Base-by-base conservation (phyloP, 2,888 invertebrate species). In the Habrosyne pyritoides region DNA sequence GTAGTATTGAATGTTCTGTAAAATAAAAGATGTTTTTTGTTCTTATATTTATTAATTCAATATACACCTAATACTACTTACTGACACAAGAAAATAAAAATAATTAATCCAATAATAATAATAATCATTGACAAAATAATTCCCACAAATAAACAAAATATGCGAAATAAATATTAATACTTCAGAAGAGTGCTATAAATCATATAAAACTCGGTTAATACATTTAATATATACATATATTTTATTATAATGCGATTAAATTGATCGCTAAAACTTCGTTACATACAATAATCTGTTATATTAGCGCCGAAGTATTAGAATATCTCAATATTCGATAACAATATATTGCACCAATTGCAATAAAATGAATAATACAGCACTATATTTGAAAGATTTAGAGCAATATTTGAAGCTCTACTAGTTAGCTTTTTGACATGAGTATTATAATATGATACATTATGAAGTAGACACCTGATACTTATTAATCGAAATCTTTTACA, bases 41-140 rank as follows among this genome's bases (percentile, higher is more conserved):
- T 83, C 86, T 86, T 81, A 82, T 73, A 83, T 89, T 89, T 90
- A 88, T 89, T 89, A 84, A 83, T 84, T 86, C 81, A 89, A 89
- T 90, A 89, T 89, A 90, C 89, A 90, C 89, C 89, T 90, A 90
- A 79, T 79, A 73, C 88, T 90, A 90, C 82, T 84, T 88, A 84
- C 79, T 83, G 84, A 88, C 83, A 86, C 81, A 83, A 83, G 84
- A 74, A 79, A 85, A 83, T 71, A 73, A 71, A 69, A 64, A 69
- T 71, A 42, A 42, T 42, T 42, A 78, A 74, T 69, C 72, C 74
- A 73, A 72, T 74, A 69, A 73, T 67, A 65, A 67, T 30, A 63
- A 65, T 59, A 60, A 71, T 69, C 66, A 66, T 64, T 64, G 60
- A 66, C 54, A 69, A 63, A 63, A 60, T 59, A 63, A 59, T 58